A percentile compares a stretch with the other conserved stretches of the same genome.
Conservation (phyloP, 1,140 invertebrate species). For the Microplitis mediator region DNA sequence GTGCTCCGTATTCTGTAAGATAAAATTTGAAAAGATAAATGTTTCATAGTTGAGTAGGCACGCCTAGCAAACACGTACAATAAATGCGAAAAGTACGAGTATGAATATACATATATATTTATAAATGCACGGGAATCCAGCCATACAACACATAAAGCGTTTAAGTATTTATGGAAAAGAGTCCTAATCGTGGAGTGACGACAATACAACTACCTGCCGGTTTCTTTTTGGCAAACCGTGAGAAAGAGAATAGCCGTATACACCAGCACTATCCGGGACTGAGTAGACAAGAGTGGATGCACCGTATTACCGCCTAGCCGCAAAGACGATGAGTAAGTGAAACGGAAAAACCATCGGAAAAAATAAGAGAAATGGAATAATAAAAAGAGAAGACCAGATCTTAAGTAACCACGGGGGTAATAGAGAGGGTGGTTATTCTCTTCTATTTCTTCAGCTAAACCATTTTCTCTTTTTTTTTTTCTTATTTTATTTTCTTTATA, state of each 20-base stretch:
- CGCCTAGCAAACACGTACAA: slow-evolving; percentile 10
- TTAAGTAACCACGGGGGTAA: slow-evolving; percentile 12
- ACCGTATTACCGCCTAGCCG: not conserved
- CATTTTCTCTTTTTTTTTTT: too few relatives aligned
- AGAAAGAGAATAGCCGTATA: slow-evolving; percentile 40
- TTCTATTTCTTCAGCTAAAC: too few relatives aligned
- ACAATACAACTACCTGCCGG: slow-evolving; percentile 39
- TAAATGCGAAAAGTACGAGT: slow-evolving; percentile 28
- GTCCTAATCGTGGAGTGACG: slow-evolving; percentile 35
- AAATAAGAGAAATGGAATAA: slow-evolving; percentile 11
- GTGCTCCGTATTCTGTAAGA: too few relatives aligned
- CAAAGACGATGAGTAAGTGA: slow-evolving; percentile 6
- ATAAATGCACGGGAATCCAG: not conserved
- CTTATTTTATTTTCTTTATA: not conserved
- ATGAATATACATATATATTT: slow-evolving; percentile 30
- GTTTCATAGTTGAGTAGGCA: not conserved
- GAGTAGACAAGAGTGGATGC: not conserved
- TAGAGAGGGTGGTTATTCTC: too few relatives aligned
- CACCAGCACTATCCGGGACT: not conserved
- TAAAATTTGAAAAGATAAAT: slow-evolving; percentile 36
- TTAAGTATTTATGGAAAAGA: slow-evolving; percentile 33
- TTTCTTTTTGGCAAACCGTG: slow-evolving; percentile 45
- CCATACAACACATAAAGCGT: too few relatives aligned
- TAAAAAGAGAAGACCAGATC: not conserved
- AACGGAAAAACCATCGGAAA: slow-evolving; percentile 1